Percentiles rank a stretch among this genome's conserved stretches.
phyloP scores from a whole-genome alignment of 2,113 vertebrate species.

The Porphyrio hochstetteri region DNA sequence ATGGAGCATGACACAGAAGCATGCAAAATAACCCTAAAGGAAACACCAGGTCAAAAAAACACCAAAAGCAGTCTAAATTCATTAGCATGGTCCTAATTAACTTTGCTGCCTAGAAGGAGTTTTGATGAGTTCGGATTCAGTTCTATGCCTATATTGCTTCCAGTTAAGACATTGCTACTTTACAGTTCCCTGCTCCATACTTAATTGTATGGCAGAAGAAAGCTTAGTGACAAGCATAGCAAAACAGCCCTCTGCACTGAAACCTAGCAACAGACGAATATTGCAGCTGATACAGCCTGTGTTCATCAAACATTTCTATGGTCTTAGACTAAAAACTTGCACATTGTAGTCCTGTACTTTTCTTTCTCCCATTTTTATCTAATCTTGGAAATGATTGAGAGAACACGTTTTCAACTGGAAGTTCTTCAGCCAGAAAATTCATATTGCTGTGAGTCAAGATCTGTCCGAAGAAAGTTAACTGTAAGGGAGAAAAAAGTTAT shows the following conservation, averaged over 20 bases:
- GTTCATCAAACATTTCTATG: not conserved
- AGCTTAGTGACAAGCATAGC: not conserved
- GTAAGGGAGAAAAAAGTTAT: not conserved
- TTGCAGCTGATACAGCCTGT: not conserved
- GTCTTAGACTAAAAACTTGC: not conserved
- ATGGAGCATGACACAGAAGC: not conserved
- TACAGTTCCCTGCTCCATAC: not conserved
- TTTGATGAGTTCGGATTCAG: not conserved
- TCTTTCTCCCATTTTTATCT: not conserved
- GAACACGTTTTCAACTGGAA: not conserved
- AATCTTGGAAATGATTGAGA: not conserved
- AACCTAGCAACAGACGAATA: not conserved
- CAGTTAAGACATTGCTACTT: not conserved
- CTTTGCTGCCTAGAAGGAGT: not conserved
- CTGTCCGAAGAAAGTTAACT: not conserved
- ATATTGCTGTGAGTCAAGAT: not conserved
- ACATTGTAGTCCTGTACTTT: not conserved
- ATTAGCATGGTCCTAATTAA: not conserved
- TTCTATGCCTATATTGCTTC: not conserved
- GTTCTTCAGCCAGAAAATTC: not conserved
- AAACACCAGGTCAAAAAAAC: not conserved
- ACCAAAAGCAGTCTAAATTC: not conserved
- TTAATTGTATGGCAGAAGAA: not conserved
- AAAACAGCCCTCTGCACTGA: not conserved
- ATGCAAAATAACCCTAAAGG: not conserved